phyloP scores from a whole-genome alignment of 2,888 invertebrate species.

The Incurvaria masculella region DNA sequence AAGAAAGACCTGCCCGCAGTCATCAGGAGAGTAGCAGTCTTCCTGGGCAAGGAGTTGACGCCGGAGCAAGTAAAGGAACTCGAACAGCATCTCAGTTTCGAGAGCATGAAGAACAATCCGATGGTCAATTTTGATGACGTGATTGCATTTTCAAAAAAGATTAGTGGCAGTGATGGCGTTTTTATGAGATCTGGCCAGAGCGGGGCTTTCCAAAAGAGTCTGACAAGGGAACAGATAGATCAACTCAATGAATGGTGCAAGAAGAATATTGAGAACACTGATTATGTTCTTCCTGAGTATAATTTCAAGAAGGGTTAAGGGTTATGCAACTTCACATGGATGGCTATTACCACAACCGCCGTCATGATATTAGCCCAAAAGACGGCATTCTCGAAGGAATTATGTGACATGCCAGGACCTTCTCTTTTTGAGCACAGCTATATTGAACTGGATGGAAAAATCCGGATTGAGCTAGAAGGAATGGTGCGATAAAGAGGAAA shows the following conservation, averaged over 20 bases:
- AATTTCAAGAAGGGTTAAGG: too few species aligned
- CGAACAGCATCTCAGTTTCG: conserved; percentile 55
- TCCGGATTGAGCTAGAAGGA: too few species aligned
- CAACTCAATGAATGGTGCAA: conserved; percentile 45
- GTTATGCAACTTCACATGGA: too few species aligned
- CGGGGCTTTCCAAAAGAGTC: conserved; percentile 34
- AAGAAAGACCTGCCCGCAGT: conserved; percentile 42
- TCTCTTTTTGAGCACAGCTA: too few species aligned
- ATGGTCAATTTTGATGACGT: conserved; percentile 37
- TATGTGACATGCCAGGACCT: too few species aligned
- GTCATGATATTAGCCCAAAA: too few species aligned
- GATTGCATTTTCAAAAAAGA: neutral
- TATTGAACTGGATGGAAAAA: too few species aligned
- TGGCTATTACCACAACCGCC: too few species aligned
- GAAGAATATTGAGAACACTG: conserved; percentile 7
- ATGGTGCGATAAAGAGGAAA: too few species aligned
- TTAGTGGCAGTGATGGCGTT: conserved; percentile 22
- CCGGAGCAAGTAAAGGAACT: conserved; percentile 41
- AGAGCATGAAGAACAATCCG: conserved; percentile 55
- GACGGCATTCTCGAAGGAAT: too few species aligned
- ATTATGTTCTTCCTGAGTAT: neutral
- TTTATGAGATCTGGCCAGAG: conserved; percentile 48
- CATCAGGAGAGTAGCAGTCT: conserved; percentile 46
- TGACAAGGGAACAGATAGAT: conserved; percentile 27
- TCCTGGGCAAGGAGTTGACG: conserved; percentile 41